Evolutionary conservation across 1,140 invertebrate species (phyloP).

Genomic region (Neuroterus valhalla): DNA sequence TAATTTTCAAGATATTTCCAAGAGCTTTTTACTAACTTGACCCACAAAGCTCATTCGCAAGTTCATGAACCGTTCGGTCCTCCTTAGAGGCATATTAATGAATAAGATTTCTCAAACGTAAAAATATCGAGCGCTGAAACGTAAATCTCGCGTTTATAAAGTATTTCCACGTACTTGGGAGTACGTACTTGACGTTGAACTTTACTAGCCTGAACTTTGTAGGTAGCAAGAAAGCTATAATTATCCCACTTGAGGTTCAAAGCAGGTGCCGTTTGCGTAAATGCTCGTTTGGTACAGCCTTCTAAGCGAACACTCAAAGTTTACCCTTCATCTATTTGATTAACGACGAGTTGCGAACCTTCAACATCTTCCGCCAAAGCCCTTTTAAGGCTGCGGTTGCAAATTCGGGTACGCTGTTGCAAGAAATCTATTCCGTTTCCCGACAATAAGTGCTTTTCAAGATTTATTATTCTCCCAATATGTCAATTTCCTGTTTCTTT

Average conservation of each 20-base stretch:
- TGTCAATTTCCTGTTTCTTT: too few relatives aligned
- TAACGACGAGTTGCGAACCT: constrained; percentile 21
- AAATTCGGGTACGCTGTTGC: background rate
- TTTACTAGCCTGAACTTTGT: background rate
- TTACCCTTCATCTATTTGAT: constrained; percentile 23
- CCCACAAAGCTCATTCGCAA: too few relatives aligned
- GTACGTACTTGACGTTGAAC: constrained; percentile 15
- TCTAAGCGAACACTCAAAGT: background rate
- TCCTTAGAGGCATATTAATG: too few relatives aligned
- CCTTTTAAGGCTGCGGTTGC: background rate
- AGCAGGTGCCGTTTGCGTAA: constrained; percentile 20
- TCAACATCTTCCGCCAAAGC: background rate
- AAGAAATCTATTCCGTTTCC: background rate
- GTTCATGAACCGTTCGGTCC: too few relatives aligned
- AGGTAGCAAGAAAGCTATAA: constrained; percentile 6
- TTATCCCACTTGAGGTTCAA: constrained; percentile 14
- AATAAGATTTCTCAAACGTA: background rate
- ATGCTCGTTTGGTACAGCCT: constrained; percentile 7
- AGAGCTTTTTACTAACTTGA: too few relatives aligned
- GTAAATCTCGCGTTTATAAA: background rate
- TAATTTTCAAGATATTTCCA: too few relatives aligned
- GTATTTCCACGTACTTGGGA: constrained; percentile 1
- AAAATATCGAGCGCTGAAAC: background rate
- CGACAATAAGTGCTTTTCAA: too few relatives aligned
- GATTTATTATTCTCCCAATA: too few relatives aligned